Conservation (phyloP, 2,888 invertebrate species). For the Epiblema foenella region DNA sequence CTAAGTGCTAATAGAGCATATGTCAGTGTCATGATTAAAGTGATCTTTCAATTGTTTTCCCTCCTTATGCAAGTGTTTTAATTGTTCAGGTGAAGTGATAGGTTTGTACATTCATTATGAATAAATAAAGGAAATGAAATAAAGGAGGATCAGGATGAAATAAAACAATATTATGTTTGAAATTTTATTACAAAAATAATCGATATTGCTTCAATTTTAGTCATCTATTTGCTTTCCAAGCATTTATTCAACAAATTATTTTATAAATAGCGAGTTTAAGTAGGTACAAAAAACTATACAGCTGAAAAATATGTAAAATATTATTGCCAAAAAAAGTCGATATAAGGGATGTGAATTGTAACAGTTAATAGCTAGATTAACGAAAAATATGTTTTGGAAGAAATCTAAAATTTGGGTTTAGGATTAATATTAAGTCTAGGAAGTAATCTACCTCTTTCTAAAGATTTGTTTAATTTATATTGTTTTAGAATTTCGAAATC, state of each 20-base stretch:
- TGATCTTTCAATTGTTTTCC: no score
- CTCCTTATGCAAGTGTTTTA: no score
- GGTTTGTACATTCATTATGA: background rate
- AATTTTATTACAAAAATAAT: slow-evolving; percentile 82
- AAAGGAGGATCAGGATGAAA: slow-evolving; percentile 43
- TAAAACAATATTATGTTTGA: slow-evolving; percentile 52
- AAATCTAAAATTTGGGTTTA: slow-evolving; percentile 20
- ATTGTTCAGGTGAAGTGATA: no score
- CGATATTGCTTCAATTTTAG: slow-evolving; percentile 70
- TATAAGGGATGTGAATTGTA: background rate
- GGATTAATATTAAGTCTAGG: slow-evolving; percentile 23
- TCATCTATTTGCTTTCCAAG: slow-evolving; percentile 67
- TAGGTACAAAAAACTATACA: slow-evolving; percentile 20
- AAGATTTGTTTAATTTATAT: slow-evolving; percentile 30
- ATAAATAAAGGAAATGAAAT: no score
- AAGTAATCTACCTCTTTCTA: slow-evolving; percentile 32
- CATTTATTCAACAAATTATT: slow-evolving; percentile 50
- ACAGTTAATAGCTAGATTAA: background rate
- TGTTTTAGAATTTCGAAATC: slow-evolving; percentile 26
- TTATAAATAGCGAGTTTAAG: slow-evolving; percentile 33
- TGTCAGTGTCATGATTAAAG: no score
- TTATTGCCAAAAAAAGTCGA: slow-evolving; percentile 14
- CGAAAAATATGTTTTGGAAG: slow-evolving; percentile 3
- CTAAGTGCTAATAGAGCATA: no score
- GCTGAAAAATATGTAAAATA: slow-evolving; percentile 19